Percentiles rank a stretch among this genome's conserved stretches.
Evolutionary conservation across 2,888 invertebrate genomes (phyloP).

Genomic region (Meteorus colon): DNA sequence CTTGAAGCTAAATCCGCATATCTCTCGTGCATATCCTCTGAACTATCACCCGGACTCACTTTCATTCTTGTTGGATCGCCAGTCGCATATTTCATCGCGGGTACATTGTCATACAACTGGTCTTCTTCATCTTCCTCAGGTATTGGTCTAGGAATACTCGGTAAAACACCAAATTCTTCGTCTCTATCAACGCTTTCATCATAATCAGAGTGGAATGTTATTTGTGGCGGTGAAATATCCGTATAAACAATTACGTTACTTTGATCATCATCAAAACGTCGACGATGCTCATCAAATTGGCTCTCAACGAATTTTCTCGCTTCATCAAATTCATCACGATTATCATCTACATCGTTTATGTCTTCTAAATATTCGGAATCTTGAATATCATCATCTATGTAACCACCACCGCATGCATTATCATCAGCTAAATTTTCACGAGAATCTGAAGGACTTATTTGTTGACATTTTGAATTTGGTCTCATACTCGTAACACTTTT

Average conservation of each 20-base stretch:
- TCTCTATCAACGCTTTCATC: constrained; percentile 66
- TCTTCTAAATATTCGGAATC: constrained; percentile 43
- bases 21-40: constrained; percentile 70
- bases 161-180: constrained; percentile 56
- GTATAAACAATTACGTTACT: constrained; percentile 45
- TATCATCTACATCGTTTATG: constrained; percentile 36
- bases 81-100: constrained; percentile 68
- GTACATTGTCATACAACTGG: constrained; percentile 69
- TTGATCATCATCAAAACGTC: constrained; percentile 56
- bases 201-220: constrained; percentile 63
- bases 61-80: constrained; percentile 63
- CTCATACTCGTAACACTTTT: constrained; percentile 69
- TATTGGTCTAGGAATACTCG: constrained; percentile 63
- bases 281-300: constrained; percentile 65
- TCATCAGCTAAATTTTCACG: constrained; percentile 42
- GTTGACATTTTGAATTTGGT: constrained; percentile 67
- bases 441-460: constrained; percentile 50
- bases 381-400: constrained; percentile 28
- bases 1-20: constrained; percentile 64
- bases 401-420: constrained; percentile 25
- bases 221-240: constrained; percentile 66
- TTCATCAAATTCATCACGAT: constrained; percentile 62
- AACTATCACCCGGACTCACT: constrained; percentile 65
- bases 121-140: constrained; percentile 68
- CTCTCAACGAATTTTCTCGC: constrained; percentile 67